phyloP scores from a whole-genome alignment of 2,797 vertebrate genomes.

The Momotus momota region DNA sequence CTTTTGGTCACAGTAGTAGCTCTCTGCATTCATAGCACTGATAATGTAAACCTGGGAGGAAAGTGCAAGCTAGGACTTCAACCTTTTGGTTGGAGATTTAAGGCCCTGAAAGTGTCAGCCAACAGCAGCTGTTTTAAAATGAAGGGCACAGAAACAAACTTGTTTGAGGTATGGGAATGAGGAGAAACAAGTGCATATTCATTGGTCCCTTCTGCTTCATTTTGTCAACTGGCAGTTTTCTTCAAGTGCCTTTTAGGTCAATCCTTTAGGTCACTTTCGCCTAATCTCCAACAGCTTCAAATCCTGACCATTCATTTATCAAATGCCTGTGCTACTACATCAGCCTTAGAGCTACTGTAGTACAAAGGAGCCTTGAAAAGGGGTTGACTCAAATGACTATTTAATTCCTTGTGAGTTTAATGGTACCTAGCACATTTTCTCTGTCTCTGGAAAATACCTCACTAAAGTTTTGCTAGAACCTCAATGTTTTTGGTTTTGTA shows the following conservation, averaged over 20 bases:
- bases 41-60: neutral
- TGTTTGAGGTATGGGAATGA: neutral
- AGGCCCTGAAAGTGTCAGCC: neutral
- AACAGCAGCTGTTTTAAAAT: constrained; percentile 9
- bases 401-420: neutral
- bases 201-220: constrained; percentile 1
- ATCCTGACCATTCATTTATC: neutral
- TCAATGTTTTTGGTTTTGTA: accelerated
- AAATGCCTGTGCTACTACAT: neutral
- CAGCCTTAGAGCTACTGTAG: neutral
- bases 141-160: neutral
- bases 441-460: neutral
- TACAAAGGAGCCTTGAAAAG: constrained; percentile 5
- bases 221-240: constrained; percentile 45
- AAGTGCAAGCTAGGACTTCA: neutral
- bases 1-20: neutral
- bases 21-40: neutral
- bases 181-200: constrained; percentile 15
- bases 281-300: constrained; percentile 27
- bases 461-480: neutral
- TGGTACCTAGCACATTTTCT: neutral
- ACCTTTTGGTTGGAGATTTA: neutral
- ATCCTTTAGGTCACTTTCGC: neutral
- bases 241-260: constrained; percentile 1
- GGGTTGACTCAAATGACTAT: neutral